These are phyloP conservation scores for Anguilla rostrata DNA, from an alignment of 2,113 vertebrate species.

Conservation along the genomic window DNA sequence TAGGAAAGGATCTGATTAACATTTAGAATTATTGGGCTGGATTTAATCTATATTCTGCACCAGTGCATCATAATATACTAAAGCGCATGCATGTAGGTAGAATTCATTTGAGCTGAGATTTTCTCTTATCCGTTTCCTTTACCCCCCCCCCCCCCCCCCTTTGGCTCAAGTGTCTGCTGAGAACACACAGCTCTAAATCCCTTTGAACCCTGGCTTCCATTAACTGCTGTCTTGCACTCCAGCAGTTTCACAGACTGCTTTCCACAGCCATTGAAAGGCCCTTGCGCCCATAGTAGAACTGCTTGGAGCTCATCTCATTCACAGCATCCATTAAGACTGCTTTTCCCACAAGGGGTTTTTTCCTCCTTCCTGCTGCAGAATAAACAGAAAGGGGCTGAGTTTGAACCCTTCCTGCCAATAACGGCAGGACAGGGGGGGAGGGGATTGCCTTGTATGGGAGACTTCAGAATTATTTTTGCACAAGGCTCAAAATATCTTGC, in stretches of 20 bases:
- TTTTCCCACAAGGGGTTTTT: not conserved
- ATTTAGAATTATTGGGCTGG: not conserved
- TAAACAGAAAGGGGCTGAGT: not conserved
- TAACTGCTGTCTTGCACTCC: slow-evolving; percentile 9
- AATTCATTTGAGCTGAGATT: not conserved
- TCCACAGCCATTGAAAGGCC: not conserved
- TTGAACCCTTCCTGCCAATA: not conserved
- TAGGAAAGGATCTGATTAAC: not conserved
- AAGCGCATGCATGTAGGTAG: not conserved
- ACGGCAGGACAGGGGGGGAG: not conserved
- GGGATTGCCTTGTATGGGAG: not conserved
- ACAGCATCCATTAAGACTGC: slow-evolving; percentile 17
- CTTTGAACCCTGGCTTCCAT: not conserved
- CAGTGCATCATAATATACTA: not conserved
- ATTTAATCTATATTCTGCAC: not conserved
- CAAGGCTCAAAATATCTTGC: not conserved
- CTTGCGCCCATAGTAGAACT: not conserved
- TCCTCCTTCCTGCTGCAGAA: not conserved
- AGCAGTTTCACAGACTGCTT: not conserved
- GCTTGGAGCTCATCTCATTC: not conserved
- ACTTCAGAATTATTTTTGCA: not conserved
- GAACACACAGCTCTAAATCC: not conserved
- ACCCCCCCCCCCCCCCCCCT: not conserved
- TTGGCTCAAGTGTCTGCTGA: not conserved
- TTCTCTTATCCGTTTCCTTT: not conserved